These are phyloP conservation scores for Temnothorax longispinosus DNA, from an alignment of 1,140 invertebrate genomes.

Conservation along the genomic window DNA sequence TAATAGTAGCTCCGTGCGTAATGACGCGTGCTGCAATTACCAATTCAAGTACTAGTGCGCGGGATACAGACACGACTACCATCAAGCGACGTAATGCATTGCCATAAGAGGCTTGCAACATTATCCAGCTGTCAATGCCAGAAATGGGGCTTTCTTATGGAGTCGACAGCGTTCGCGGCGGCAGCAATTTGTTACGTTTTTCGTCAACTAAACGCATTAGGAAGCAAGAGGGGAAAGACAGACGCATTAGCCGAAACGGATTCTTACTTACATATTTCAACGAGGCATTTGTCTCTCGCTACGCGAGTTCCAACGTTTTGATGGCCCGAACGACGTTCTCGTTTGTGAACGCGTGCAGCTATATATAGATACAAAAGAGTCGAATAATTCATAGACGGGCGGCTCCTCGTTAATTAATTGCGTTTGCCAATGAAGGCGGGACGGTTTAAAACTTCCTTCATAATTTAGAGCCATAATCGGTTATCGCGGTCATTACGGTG, in stretches of 20 bases:
- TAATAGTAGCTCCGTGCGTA: slow-evolving; percentile 42
- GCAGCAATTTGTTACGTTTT: slow-evolving; percentile 76
- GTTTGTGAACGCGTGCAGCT: not conserved
- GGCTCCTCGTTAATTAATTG: slow-evolving; percentile 71
- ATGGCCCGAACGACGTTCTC: slow-evolving; percentile 11
- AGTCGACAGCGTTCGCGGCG: slow-evolving; percentile 43
- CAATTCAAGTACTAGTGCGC: slow-evolving; percentile 44
- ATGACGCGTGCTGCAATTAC: slow-evolving; percentile 51
- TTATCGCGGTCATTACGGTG: slow-evolving; percentile 72
- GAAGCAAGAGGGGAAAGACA: slow-evolving; percentile 11
- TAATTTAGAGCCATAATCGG: slow-evolving; percentile 73
- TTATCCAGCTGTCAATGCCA: slow-evolving; percentile 51
- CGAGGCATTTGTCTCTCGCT: slow-evolving; percentile 67
- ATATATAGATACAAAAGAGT: not conserved
- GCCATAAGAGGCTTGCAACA: slow-evolving; percentile 38
- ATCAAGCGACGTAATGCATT: slow-evolving; percentile 29
- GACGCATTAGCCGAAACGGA: slow-evolving; percentile 41
- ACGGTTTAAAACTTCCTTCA: slow-evolving; percentile 73
- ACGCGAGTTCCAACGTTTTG: slow-evolving; percentile 14
- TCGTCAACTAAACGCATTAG: slow-evolving; percentile 37
- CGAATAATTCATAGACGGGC: slow-evolving; percentile 72
- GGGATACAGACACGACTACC: not conserved
- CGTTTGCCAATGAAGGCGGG: slow-evolving; percentile 68
- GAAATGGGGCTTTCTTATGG: slow-evolving; percentile 27
- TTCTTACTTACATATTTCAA: slow-evolving; percentile 71